Evolutionary conservation across 2,888 invertebrate genomes (phyloP).

Genomic region (Drosophila hamatofila): DNA sequence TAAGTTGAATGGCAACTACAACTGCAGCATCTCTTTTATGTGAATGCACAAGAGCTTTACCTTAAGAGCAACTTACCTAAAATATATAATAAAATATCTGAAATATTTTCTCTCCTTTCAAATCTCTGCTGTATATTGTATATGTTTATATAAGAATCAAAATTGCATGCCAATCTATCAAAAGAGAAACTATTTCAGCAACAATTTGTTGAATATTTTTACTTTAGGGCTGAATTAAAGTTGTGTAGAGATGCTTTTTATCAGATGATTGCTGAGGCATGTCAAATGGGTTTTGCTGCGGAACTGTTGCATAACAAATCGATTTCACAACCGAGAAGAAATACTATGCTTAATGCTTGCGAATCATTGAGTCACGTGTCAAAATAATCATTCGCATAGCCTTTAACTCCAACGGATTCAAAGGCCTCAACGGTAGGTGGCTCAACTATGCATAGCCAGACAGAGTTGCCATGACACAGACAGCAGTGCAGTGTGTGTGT

Average conservation of each 20-base stretch:
- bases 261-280: slow-evolving; percentile 11
- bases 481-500: background rate
- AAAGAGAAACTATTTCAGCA: background rate
- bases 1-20: background rate
- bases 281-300: slow-evolving; percentile 16
- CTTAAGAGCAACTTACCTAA: background rate
- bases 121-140: no score
- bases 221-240: background rate
- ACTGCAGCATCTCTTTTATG: no score
- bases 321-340: slow-evolving; percentile 31
- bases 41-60: background rate
- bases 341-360: slow-evolving; percentile 10
- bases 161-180: background rate
- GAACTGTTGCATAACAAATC: slow-evolving; percentile 43
- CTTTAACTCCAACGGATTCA: slow-evolving; percentile 38
- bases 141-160: background rate
- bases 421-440: slow-evolving; percentile 37
- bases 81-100: background rate
- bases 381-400: slow-evolving; percentile 56
- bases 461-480: slow-evolving; percentile 19
- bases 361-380: slow-evolving; percentile 53
- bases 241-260: background rate
- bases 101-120: background rate
- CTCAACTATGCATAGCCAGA: slow-evolving; percentile 20
- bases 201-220: background rate